Conservation (phyloP, 1,140 invertebrate species). For the Drosophila ogumai region DNA sequence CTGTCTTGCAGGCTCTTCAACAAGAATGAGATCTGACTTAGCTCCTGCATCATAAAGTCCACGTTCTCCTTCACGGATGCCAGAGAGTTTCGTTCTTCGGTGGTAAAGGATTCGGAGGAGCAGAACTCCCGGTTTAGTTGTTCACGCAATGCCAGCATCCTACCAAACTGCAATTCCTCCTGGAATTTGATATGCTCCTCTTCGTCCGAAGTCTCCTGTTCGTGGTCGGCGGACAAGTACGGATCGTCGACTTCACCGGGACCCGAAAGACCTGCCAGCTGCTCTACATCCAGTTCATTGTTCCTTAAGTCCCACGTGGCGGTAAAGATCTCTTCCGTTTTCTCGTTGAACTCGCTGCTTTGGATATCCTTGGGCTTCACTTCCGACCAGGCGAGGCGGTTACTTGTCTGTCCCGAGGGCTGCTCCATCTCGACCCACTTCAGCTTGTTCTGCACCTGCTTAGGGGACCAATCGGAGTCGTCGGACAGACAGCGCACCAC, state of each 20-base stretch:
- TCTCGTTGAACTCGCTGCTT: background rate
- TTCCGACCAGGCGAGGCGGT: background rate
- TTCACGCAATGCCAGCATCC: background rate
- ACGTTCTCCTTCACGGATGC: background rate
- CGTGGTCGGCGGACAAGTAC: background rate
- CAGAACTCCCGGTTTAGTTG: background rate
- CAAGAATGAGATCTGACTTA: slow-evolving; percentile 16
- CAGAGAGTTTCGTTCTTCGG: background rate
- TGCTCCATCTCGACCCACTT: background rate
- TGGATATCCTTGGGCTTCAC: background rate
- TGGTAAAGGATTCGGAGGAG: background rate
- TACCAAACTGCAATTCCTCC: slow-evolving; percentile 12
- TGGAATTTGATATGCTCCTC: background rate
- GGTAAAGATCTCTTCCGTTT: slow-evolving; percentile 1
- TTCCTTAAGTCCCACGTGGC: slow-evolving; percentile 19
- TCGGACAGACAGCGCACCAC: slow-evolving; percentile 16
- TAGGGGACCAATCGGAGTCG: background rate
- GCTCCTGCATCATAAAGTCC: slow-evolving; percentile 27
- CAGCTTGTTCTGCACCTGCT: background rate
- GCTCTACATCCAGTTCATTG: slow-evolving; percentile 18
- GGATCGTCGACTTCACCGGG: background rate
- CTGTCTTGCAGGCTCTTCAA: background rate
- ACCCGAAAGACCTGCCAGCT: background rate
- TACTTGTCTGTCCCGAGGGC: background rate
- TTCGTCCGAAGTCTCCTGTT: background rate